Evolutionary conservation across 1,140 invertebrate genomes (phyloP).

Genomic region (Drosophila tani): DNA sequence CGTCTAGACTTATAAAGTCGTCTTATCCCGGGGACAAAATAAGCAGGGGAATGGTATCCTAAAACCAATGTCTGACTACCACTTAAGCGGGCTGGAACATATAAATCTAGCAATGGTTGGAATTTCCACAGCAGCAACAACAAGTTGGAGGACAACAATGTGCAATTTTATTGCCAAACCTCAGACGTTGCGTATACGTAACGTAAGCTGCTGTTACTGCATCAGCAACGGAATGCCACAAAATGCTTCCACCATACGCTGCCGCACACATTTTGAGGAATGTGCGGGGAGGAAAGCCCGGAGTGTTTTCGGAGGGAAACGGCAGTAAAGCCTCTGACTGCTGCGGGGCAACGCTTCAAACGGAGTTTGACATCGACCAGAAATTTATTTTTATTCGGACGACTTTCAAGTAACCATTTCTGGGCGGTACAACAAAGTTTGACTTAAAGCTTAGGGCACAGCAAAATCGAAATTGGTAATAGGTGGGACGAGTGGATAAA

Average conservation of each 20-base stretch:
- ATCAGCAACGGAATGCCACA: constrained; percentile 59
- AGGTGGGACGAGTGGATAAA: background rate
- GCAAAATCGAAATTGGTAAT: constrained; percentile 23
- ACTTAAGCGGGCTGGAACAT: constrained; percentile 77
- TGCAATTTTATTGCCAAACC: constrained; percentile 79
- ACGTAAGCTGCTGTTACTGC: constrained; percentile 62
- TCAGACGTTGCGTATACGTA: constrained; percentile 81
- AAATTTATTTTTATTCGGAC: constrained; percentile 31
- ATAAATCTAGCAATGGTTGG: constrained; percentile 80
- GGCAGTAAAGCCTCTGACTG: constrained; percentile 43
- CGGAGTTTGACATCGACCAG: constrained; percentile 39
- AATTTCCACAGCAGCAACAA: constrained; percentile 58
- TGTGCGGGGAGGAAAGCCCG: constrained; percentile 9
- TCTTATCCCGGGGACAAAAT: constrained; percentile 48
- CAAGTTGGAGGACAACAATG: constrained; percentile 64
- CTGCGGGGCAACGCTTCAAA: constrained; percentile 40
- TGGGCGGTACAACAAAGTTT: constrained; percentile 6
- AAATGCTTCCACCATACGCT: constrained; percentile 68
- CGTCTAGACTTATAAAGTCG: constrained; percentile 77
- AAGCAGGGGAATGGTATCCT: constrained; percentile 12
- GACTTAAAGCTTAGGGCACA: constrained; percentile 19
- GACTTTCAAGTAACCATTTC: constrained; percentile 23
- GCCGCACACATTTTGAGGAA: constrained; percentile 53
- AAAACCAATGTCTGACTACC: constrained; percentile 81
- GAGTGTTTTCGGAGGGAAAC: background rate